These are phyloP conservation scores for Onthophagus sagittarius DNA, from an alignment of 2,888 invertebrate species.

Conservation along the genomic window DNA sequence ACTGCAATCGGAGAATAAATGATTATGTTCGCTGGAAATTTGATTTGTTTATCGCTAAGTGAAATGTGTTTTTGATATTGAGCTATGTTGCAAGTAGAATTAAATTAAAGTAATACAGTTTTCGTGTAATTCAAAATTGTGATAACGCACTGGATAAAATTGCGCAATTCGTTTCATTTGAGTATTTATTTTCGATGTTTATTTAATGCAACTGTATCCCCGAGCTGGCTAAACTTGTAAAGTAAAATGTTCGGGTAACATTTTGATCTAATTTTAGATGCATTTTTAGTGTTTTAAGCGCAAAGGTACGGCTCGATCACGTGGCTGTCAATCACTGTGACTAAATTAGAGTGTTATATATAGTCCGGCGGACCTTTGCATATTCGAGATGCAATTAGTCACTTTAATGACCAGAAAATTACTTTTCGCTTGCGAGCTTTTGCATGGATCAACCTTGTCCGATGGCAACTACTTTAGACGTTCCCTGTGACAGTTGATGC, in stretches of 20 bases:
- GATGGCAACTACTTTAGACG: neutral
- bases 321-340: constrained; percentile 4
- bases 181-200: too few species aligned
- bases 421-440: neutral
- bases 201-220: too few species aligned
- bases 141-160: too few species aligned
- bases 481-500: neutral
- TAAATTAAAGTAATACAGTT: neutral
- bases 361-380: neutral
- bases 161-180: too few species aligned
- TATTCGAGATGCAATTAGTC: constrained; percentile 12
- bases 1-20: neutral
- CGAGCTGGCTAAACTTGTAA: too few species aligned
- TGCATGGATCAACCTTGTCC: neutral
- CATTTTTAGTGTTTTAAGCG: constrained; percentile 2
- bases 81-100: neutral
- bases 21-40: neutral
- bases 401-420: constrained; percentile 9
- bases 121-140: neutral
- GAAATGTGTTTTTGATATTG: neutral
- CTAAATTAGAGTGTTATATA: constrained; percentile 5
- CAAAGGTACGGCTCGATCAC: neutral
- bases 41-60: neutral
- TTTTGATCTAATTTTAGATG: neutral
- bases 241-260: neutral